phyloP scores from a whole-genome alignment of 2,888 invertebrate genomes.

The Phanerotoma sp. region DNA sequence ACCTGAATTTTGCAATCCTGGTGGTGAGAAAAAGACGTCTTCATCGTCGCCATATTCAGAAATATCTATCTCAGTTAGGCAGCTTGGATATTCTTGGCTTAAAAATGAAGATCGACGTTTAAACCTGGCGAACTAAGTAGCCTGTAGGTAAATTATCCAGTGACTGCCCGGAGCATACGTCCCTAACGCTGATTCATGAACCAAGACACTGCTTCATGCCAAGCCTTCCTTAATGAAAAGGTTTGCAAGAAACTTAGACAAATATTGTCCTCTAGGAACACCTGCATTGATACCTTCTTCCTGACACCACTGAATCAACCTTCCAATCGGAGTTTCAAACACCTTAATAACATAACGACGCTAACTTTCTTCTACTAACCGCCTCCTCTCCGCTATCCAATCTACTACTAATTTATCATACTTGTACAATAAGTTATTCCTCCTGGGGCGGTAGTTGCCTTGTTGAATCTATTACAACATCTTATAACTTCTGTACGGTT shows the following conservation, averaged over 20 bases:
- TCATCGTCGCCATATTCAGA: constrained; percentile 32
- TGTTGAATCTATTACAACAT: constrained; percentile 23
- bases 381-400: constrained; percentile 20
- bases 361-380: constrained; percentile 26
- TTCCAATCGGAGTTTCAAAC: constrained; percentile 26
- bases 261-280: constrained; percentile 17
- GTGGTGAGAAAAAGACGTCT: constrained; percentile 29
- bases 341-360: constrained; percentile 27
- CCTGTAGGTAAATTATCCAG: constrained; percentile 16
- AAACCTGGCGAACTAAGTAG: constrained; percentile 28
- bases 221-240: constrained; percentile 24
- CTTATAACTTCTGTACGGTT: constrained; percentile 12
- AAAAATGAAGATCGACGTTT: constrained; percentile 22
- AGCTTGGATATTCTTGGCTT: constrained; percentile 25
- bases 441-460: constrained; percentile 22
- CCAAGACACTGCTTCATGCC: constrained; percentile 28
- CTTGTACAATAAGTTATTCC: constrained; percentile 26
- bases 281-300: constrained; percentile 12
- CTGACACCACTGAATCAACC: constrained; percentile 28
- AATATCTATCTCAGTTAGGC: constrained; percentile 29
- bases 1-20: constrained; percentile 32
- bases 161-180: constrained; percentile 24
- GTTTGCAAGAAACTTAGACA: constrained; percentile 31
- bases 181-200: constrained; percentile 31
- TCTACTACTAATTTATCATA: constrained; percentile 27